phyloP scores from a whole-genome alignment of 2,113 vertebrate species.

The Platysteira castanea region DNA sequence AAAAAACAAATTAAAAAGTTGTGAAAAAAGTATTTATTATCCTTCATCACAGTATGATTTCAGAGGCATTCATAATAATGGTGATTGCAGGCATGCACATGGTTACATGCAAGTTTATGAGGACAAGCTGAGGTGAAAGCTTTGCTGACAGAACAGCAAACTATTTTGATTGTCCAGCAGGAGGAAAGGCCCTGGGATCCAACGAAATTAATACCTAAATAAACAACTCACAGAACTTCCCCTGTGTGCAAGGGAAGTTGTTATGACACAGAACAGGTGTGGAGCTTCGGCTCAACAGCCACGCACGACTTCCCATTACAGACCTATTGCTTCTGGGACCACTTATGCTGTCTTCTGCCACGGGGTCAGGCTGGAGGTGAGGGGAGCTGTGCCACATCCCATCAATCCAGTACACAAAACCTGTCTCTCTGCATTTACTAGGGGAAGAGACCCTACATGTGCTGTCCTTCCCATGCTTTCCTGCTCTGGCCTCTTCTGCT shows the following conservation, averaged over 20 bases:
- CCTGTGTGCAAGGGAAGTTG: not conserved
- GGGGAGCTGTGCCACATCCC: slow-evolving; percentile 13
- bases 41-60: not conserved
- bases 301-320: slow-evolving; percentile 5
- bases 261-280: slow-evolving; percentile 52
- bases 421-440: slow-evolving; percentile 15
- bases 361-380: not conserved
- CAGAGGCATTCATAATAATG: not conserved
- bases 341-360: not conserved
- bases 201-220: not conserved
- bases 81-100: not conserved
- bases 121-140: not conserved
- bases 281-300: slow-evolving; percentile 26
- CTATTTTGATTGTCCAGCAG: not conserved
- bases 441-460: rapidly evolving
- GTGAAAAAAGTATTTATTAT: not conserved
- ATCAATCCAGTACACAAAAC: slow-evolving; percentile 1
- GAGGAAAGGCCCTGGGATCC: not conserved
- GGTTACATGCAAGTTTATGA: not conserved
- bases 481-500: not conserved
- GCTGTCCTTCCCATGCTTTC: not conserved
- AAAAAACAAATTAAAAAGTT: not conserved
- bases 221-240: not conserved
- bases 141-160: not conserved
- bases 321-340: not conserved